Evolutionary conservation across 2,888 invertebrate genomes (phyloP), one percentile per base, ranked within the genome.

Genomic region (Brachycybe producta): DNA sequence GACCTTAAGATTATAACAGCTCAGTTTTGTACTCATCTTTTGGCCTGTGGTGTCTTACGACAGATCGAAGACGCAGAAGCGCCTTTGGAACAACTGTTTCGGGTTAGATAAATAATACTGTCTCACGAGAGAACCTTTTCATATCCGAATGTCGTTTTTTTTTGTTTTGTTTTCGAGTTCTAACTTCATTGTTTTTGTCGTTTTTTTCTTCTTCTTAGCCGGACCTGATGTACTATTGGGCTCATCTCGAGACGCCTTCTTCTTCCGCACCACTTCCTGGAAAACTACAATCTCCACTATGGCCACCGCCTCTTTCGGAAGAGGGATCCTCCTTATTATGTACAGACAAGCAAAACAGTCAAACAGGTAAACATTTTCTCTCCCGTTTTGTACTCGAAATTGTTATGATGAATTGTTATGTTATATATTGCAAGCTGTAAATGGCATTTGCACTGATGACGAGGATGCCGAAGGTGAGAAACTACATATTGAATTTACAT

Each of bases 171-270:
- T 27, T 24, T 35, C 24, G 8, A 52, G 27, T 17, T 17, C 34
- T n/a, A 49, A 44, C 8, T 11, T n/a, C 13, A 34, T 35, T 39
- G 35, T 51, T 30, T 52, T 42, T 41, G 28, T 17, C 26, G 28
- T 32, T 40, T 23, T 32, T 40, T 28, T 23, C 13, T 21, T 40
- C 11, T 8, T 40, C 53, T 4, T 69, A 90, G 90, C 82, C 85
- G 52, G 85, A 83, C 68, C 75, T 84, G 63, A 86, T 87, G 82
- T 91, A 91, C 70, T 84, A 81, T 65, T 91, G 90, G 90, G 77
- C 84, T 23, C 83, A 85, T 65, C 81, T 82, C 56, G 84, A 84
- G 67, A 69, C 74, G 42, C 76, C 80, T 49, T 70, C 76, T 32
- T 71, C 76, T 42, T 74, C 78, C 55, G 77, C 82, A 30, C 64